These are phyloP conservation scores for Tholera decimalis DNA, from an alignment of 2,888 invertebrate genomes.

Conservation along the genomic window DNA sequence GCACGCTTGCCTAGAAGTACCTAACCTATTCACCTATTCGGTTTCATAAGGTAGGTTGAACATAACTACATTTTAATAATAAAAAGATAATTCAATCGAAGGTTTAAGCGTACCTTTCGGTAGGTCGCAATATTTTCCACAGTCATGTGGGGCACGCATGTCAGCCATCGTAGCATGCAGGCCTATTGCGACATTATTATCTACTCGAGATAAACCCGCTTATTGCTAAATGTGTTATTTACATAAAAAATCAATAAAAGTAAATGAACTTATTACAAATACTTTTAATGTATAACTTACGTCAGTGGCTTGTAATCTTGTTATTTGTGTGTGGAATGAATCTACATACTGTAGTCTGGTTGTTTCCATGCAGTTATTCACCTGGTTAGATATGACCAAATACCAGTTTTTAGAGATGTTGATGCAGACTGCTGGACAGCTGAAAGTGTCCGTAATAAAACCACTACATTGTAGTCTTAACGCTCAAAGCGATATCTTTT, in stretches of 20 bases:
- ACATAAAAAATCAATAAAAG: slow-evolving; percentile 61
- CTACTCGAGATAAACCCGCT: slow-evolving; percentile 70
- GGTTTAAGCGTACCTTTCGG: slow-evolving; percentile 10
- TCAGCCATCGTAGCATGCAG: slow-evolving; percentile 42
- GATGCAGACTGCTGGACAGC: no score
- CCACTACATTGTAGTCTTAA: no score
- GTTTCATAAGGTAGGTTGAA: background rate
- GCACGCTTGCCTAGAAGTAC: no score
- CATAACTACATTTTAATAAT: background rate
- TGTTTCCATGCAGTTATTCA: slow-evolving; percentile 9
- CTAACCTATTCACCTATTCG: no score
- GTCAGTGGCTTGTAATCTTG: slow-evolving; percentile 32
- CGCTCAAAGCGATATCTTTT: no score
- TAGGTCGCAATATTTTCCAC: slow-evolving; percentile 41
- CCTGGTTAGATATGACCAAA: slow-evolving; percentile 11
- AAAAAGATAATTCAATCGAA: slow-evolving; percentile 8
- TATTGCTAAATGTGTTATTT: slow-evolving; percentile 68
- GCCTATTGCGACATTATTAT: slow-evolving; percentile 70
- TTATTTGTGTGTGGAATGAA: slow-evolving; percentile 36
- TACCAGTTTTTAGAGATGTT: slow-evolving; percentile 6
- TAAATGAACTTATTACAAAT: slow-evolving; percentile 53
- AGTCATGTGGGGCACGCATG: slow-evolving; percentile 45
- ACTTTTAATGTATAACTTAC: slow-evolving; percentile 33
- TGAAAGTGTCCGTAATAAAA: no score
- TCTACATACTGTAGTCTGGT: background rate